Evolutionary conservation across 2,797 vertebrate genomes (phyloP).

Genomic region (Syngnathus rostellatus): DNA sequence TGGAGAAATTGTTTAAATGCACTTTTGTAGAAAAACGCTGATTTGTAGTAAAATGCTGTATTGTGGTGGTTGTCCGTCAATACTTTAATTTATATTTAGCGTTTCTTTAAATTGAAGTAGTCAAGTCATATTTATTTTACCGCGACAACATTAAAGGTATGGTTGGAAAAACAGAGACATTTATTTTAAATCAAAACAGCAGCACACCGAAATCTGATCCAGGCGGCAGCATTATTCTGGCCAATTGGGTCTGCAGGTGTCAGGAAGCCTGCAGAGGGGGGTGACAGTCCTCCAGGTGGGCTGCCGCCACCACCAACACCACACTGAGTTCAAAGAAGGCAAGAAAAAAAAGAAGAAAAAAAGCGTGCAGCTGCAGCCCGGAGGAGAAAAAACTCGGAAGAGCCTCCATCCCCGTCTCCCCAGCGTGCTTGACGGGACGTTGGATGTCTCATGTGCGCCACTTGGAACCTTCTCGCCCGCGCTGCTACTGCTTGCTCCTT

Average conservation of each 20-base stretch:
- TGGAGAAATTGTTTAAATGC: neutral
- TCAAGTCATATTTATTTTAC: too few relatives aligned
- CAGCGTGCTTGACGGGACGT: neutral
- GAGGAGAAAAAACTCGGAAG: slow-evolving; percentile 2
- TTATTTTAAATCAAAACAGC: neutral
- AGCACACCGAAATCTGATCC: neutral
- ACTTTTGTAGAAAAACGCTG: neutral
- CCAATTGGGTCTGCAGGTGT: slow-evolving; percentile 2
- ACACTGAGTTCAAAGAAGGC: slow-evolving; percentile 30
- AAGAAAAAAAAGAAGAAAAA: slow-evolving; percentile 12
- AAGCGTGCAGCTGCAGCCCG: slow-evolving; percentile 12
- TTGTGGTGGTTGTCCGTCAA: neutral
- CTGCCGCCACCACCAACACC: slow-evolving; percentile 48
- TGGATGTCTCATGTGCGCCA: neutral
- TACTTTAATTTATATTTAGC: too few relatives aligned
- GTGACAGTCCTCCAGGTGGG: slow-evolving; percentile 62
- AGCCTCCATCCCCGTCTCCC: slow-evolving; percentile 17
- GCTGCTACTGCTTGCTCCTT: neutral
- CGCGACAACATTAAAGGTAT: too few relatives aligned
- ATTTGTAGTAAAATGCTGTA: neutral
- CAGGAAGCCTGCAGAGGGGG: slow-evolving; percentile 1
- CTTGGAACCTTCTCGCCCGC: neutral
- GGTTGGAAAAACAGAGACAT: too few relatives aligned
- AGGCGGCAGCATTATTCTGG: neutral
- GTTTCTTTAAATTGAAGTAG: too few relatives aligned